Percentiles rank a stretch among this genome's conserved stretches.
Evolutionary conservation across 2,888 invertebrate genomes (phyloP).

Genomic region (Cephus pulcher): DNA sequence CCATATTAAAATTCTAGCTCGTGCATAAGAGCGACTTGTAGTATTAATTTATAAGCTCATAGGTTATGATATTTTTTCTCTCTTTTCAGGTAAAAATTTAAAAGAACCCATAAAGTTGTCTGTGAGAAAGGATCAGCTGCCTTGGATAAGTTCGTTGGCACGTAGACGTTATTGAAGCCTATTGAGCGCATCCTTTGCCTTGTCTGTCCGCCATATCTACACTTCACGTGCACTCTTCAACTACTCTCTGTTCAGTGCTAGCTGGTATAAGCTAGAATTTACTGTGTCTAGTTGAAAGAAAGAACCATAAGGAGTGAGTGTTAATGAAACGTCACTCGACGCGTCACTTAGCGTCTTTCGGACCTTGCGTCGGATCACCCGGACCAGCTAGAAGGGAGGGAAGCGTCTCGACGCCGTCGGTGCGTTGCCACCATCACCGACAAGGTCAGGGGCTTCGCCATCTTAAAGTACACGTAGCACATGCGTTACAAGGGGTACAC

Average conservation of each 20-base stretch:
- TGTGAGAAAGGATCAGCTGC: background rate
- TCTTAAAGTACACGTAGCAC: background rate
- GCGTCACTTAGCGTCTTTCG: constrained; percentile 50
- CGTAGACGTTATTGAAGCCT: constrained; percentile 19
- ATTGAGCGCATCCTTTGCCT: constrained; percentile 28
- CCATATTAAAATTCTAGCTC: background rate
- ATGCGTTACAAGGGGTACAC: background rate
- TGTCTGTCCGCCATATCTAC: constrained; percentile 18
- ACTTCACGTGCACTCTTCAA: background rate
- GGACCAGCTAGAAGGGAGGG: constrained; percentile 10
- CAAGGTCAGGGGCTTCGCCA: constrained; percentile 39
- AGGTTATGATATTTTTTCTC: background rate
- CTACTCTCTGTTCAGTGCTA: background rate
- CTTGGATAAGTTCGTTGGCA: constrained; percentile 16
- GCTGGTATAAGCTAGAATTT: background rate
- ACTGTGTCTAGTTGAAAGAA: constrained; percentile 8
- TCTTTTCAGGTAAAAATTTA: background rate
- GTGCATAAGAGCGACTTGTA: background rate
- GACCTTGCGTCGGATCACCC: constrained; percentile 9
- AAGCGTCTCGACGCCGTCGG: constrained; percentile 32
- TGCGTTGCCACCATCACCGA: constrained; percentile 33
- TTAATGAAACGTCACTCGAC: constrained; percentile 57
- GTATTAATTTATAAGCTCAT: background rate
- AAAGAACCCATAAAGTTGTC: background rate
- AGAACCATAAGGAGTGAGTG: constrained; percentile 30